Evolutionary conservation across 2,888 invertebrate genomes (phyloP).

Genomic region (Chymomyza procnemis): DNA sequence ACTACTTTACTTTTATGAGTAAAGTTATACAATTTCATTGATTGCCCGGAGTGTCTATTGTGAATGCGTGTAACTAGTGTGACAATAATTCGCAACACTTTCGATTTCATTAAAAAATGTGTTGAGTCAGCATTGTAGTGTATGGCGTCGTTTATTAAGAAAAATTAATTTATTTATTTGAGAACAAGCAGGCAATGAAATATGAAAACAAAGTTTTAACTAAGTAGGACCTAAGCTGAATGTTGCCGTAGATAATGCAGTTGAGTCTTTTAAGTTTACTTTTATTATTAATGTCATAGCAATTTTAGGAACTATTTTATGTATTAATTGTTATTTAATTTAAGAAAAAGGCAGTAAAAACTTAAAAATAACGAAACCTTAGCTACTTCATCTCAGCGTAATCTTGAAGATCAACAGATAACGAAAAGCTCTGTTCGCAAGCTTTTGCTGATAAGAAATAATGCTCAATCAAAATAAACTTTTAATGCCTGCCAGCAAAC

Average conservation of each 20-base stretch:
- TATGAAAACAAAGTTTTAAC: neutral
- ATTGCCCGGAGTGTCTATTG: neutral
- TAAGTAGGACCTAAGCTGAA: neutral
- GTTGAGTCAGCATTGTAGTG: neutral
- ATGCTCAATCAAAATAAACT: neutral
- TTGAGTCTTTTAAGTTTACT: no score
- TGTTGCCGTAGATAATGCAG: no score
- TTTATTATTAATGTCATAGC: no score
- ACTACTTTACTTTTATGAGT: conserved; percentile 50
- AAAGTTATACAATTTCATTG: conserved; percentile 62
- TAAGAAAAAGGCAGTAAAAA: no score
- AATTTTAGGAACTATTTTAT: no score
- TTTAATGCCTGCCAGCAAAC: neutral
- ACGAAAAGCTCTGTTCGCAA: neutral
- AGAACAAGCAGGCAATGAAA: neutral
- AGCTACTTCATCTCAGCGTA: no score
- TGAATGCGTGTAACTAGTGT: conserved; percentile 46
- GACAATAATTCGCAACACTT: conserved; percentile 48
- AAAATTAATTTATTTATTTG: no score
- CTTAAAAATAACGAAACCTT: no score
- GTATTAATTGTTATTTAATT: no score
- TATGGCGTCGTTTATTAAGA: neutral
- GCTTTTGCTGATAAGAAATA: neutral
- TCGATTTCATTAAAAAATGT: conserved; percentile 32
- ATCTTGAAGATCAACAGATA: no score